A percentile compares a stretch with the other conserved stretches of the same genome.
Evolutionary conservation across 2,888 invertebrate species (phyloP).

Genomic region (Hypsopygia costalis): DNA sequence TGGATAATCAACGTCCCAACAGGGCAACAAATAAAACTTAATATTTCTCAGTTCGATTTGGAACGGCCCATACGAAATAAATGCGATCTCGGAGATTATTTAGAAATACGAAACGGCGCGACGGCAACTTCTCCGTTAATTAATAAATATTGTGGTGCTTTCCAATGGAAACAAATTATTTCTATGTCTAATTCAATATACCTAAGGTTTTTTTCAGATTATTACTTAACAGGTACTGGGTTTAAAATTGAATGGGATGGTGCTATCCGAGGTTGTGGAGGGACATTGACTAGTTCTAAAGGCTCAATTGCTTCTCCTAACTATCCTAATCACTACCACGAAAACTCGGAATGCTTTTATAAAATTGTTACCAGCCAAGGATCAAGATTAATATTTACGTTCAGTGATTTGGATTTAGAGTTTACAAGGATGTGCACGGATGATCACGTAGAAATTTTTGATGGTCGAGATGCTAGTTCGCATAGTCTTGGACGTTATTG

Average conservation of each 20-base stretch:
- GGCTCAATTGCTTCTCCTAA: slow-evolving; percentile 90
- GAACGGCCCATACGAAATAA: slow-evolving; percentile 58
- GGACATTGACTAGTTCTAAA: slow-evolving; percentile 82
- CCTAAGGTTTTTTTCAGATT: slow-evolving; percentile 88
- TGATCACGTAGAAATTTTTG: slow-evolving; percentile 7
- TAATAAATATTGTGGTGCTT: slow-evolving; percentile 88
- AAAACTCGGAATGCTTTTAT: slow-evolving; percentile 89
- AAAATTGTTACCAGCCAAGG: slow-evolving; percentile 87
- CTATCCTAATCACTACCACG: slow-evolving; percentile 86
- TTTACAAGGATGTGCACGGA: slow-evolving; percentile 81
- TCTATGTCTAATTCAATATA: slow-evolving; percentile 89
- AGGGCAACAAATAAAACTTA: slow-evolving; percentile 87
- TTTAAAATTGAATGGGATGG: slow-evolving; percentile 82
- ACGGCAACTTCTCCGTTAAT: slow-evolving; percentile 85
- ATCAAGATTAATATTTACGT: slow-evolving; percentile 83
- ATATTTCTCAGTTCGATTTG: slow-evolving; percentile 76
- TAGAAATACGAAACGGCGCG: slow-evolving; percentile 88
- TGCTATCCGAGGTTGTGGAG: slow-evolving; percentile 87
- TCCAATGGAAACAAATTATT: slow-evolving; percentile 82
- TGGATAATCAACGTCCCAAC: slow-evolving; percentile 88
- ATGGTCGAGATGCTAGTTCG: slow-evolving; percentile 2
- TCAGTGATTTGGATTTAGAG: slow-evolving; percentile 88
- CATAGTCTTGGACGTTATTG: slow-evolving; percentile 2
- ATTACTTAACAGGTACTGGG: slow-evolving; percentile 81
- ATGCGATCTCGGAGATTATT: slow-evolving; percentile 52